phyloP scores from a whole-genome alignment of 2,797 vertebrate species.

The Picus viridis region DNA sequence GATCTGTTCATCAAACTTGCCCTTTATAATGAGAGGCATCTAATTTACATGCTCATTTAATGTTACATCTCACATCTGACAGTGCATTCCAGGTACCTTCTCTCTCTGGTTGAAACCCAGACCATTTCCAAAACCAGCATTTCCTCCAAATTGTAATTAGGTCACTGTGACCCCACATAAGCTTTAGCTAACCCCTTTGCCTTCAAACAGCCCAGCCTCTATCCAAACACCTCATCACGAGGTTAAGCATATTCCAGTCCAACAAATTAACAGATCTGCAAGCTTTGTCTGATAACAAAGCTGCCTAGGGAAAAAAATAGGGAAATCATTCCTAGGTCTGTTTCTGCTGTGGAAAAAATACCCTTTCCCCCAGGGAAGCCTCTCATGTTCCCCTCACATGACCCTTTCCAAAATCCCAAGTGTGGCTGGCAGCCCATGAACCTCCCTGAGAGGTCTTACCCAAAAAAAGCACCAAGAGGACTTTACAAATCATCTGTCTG shows the following conservation, averaged over 20 bases:
- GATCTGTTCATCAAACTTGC: constrained; percentile 48
- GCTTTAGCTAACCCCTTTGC: constrained; percentile 31
- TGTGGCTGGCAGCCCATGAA: neutral
- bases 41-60: constrained; percentile 59
- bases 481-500: neutral
- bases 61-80: neutral
- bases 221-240: constrained; percentile 25
- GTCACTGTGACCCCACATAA: constrained; percentile 29
- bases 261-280: neutral
- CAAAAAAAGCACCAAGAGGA: neutral
- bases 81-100: neutral
- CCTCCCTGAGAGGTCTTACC: accelerated
- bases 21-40: constrained; percentile 55
- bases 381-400: neutral
- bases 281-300: constrained; percentile 6
- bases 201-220: neutral
- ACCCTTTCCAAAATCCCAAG: constrained; percentile 15
- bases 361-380: neutral
- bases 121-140: neutral
- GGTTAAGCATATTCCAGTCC: constrained; percentile 30
- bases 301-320: neutral
- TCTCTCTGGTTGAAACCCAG: neutral
- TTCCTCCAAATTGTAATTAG: constrained; percentile 4
- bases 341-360: constrained; percentile 6
- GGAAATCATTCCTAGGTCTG: constrained; percentile 23